Percentiles rank a stretch among this genome's conserved stretches.
Conservation (phyloP, 2,888 invertebrate species). For the Hydrotaea diabolus region DNA sequence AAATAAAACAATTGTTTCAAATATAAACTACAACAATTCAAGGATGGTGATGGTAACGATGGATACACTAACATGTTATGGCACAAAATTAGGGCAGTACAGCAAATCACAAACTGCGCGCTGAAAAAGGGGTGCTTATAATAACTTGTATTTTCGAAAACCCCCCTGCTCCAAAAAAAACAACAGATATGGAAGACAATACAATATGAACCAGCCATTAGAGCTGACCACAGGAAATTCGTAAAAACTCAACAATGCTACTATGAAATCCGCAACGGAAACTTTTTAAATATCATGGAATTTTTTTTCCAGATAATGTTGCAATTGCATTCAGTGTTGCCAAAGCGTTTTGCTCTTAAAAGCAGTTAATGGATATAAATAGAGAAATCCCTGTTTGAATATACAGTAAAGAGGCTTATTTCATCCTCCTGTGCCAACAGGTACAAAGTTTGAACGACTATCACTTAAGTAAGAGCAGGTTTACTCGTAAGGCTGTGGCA, state of each 20-base stretch:
- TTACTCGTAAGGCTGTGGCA: too few relatives aligned
- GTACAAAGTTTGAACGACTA: too few relatives aligned
- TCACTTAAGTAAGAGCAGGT: too few relatives aligned
- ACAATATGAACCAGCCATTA: slow-evolving; percentile 49
- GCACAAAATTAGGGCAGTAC: slow-evolving; percentile 27
- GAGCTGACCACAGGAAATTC: slow-evolving; percentile 61
- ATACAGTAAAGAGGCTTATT: too few relatives aligned
- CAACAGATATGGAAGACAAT: slow-evolving; percentile 26
- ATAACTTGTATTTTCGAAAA: not conserved
- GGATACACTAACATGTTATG: slow-evolving; percentile 6
- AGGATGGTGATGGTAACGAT: slow-evolving; percentile 48
- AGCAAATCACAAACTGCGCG: slow-evolving; percentile 17
- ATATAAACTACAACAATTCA: slow-evolving; percentile 55
- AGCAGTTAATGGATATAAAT: not conserved
- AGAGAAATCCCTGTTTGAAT: too few relatives aligned
- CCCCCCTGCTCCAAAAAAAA: too few relatives aligned
- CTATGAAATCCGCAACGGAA: slow-evolving; percentile 14
- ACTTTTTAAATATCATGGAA: slow-evolving; percentile 15
- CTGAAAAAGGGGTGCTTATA: not conserved
- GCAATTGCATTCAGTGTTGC: not conserved
- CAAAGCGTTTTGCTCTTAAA: not conserved
- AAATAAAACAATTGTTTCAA: slow-evolving; percentile 48
- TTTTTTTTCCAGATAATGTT: not conserved
- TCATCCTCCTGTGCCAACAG: too few relatives aligned
- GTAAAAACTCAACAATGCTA: not conserved